A percentile compares a stretch with the other conserved stretches of the same genome.
These are phyloP conservation scores for Cyclina sinensis DNA, from an alignment of 1,140 invertebrate genomes.

Conservation along the genomic window DNA sequence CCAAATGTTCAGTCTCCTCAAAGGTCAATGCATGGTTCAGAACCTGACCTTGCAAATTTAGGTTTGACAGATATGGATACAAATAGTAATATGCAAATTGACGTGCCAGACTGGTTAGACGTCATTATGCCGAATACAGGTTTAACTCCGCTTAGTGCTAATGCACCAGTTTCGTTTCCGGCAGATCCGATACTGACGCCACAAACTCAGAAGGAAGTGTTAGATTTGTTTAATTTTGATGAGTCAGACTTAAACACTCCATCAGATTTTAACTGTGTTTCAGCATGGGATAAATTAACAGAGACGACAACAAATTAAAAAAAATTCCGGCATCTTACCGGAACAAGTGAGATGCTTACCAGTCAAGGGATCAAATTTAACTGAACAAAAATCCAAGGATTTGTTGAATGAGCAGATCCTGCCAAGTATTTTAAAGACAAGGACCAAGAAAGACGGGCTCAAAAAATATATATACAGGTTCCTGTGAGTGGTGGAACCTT, in stretches of 20 bases:
- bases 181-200: conserved; percentile 89
- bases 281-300: conserved; percentile 84
- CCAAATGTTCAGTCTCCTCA: conserved; percentile 56
- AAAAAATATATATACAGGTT: conserved; percentile 38
- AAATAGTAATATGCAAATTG: conserved; percentile 90
- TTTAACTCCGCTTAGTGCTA: conserved; percentile 81
- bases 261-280: conserved; percentile 87
- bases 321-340: background rate
- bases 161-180: conserved; percentile 83
- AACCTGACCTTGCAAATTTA: conserved; percentile 76
- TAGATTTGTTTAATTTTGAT: conserved; percentile 91
- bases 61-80: conserved; percentile 76
- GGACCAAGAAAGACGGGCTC: conserved; percentile 63
- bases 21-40: conserved; percentile 71
- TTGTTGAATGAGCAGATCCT: conserved; percentile 7
- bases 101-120: conserved; percentile 91
- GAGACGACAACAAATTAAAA: conserved; percentile 67
- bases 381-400: conserved; percentile 21
- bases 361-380: conserved; percentile 50
- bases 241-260: conserved; percentile 90
- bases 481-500: background rate
- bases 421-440: conserved; percentile 50
- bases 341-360: conserved; percentile 26
- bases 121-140: conserved; percentile 88
- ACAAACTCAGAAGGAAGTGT: conserved; percentile 89